Percentiles rank a stretch among this genome's conserved stretches.
Conservation (phyloP, 2,888 invertebrate genomes). For the Nephrotoma flavescens region DNA sequence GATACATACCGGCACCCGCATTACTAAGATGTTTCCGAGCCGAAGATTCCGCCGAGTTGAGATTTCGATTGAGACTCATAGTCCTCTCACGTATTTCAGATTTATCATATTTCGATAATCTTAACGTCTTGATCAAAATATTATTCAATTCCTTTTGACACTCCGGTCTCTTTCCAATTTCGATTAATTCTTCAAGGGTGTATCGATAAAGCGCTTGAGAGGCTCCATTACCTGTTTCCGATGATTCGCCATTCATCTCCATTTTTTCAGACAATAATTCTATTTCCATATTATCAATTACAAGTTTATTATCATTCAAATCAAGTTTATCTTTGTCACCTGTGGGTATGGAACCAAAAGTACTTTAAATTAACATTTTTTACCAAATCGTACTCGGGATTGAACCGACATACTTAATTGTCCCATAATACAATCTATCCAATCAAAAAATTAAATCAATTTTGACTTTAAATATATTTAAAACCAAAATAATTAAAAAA, state of each 20-base stretch:
- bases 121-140: background rate
- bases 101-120: background rate
- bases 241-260: background rate
- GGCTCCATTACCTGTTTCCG: background rate
- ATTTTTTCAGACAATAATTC: background rate
- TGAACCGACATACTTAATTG: background rate
- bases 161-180: background rate
- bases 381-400: background rate
- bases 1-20: background rate
- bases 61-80: background rate
- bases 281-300: background rate
- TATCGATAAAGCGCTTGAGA: background rate
- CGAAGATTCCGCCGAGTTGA: background rate
- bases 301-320: background rate
- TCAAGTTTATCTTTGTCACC: background rate
- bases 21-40: background rate
- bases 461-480: background rate
- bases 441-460: background rate
- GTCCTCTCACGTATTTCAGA: background rate
- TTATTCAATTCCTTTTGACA: background rate
- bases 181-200: background rate
- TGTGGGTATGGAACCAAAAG: background rate
- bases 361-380: background rate
- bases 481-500: background rate
- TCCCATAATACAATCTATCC: background rate